A percentile compares a stretch with the other conserved stretches of the same genome.
These are phyloP conservation scores for Danio choprae DNA, from an alignment of 2,797 vertebrate genomes.

Conservation along the genomic window DNA sequence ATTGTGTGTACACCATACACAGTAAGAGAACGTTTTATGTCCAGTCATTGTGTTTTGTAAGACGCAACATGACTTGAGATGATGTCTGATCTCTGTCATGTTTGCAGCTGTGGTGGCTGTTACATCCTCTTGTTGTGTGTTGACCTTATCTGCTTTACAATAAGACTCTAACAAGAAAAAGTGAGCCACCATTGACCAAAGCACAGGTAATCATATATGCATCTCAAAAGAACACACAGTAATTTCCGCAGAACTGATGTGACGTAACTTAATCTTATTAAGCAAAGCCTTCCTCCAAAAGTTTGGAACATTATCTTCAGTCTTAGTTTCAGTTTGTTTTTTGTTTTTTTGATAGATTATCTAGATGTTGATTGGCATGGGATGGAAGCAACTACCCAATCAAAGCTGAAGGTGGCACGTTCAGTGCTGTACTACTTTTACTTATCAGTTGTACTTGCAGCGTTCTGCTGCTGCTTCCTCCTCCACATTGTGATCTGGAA, in stretches of 20 bases:
- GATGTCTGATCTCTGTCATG: neutral
- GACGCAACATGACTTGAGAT: neutral
- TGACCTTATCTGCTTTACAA: neutral
- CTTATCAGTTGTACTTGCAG: conserved; percentile 11
- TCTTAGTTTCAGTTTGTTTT: conserved; percentile 6
- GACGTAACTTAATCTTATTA: neutral
- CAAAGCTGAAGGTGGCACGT: neutral
- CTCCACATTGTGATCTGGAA: neutral
- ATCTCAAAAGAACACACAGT: neutral
- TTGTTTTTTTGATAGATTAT: conserved; percentile 8
- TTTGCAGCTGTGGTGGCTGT: neutral
- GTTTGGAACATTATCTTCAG: neutral
- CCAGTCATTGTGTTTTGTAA: neutral
- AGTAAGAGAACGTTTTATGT: neutral
- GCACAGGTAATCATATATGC: neutral
- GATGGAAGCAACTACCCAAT: neutral
- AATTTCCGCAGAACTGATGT: conserved; percentile 1
- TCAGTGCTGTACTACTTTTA: neutral
- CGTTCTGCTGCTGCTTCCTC: neutral
- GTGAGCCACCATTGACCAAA: neutral
- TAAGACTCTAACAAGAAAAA: neutral
- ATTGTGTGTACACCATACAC: neutral
- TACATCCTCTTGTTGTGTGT: neutral
- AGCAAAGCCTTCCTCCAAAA: neutral
- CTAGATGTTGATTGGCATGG: neutral